Conservation (phyloP, 2,888 invertebrate species). For the Keiferia lycopersicella region DNA sequence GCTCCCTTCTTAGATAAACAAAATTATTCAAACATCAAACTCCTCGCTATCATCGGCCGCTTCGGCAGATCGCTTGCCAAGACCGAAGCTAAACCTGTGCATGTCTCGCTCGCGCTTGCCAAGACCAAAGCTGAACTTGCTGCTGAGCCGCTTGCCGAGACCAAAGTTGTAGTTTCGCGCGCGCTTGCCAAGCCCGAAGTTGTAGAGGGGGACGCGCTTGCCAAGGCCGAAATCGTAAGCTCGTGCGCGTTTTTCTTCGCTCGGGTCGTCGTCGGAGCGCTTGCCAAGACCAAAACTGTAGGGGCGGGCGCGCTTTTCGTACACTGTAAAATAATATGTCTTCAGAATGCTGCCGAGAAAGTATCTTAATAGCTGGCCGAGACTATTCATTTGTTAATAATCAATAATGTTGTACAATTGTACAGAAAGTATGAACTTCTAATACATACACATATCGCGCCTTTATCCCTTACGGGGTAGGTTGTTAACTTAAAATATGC, state of each 20-base stretch:
- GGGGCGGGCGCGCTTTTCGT: slow-evolving; percentile 82
- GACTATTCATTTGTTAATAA: too few relatives aligned
- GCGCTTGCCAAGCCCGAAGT: slow-evolving; percentile 77
- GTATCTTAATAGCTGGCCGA: too few relatives aligned
- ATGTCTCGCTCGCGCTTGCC: slow-evolving; percentile 79
- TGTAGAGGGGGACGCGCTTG: slow-evolving; percentile 70
- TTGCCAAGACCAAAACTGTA: slow-evolving; percentile 88
- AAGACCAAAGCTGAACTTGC: slow-evolving; percentile 80
- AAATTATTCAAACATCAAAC: slow-evolving; percentile 59
- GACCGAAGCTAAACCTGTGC: slow-evolving; percentile 79
- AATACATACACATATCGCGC: too few relatives aligned
- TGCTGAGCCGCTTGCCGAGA: slow-evolving; percentile 76
- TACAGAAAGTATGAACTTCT: too few relatives aligned
- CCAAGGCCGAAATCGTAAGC: slow-evolving; percentile 74
- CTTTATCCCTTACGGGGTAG: too few relatives aligned
- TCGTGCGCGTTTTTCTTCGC: slow-evolving; percentile 66
- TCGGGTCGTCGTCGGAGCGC: slow-evolving; percentile 60
- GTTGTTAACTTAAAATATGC: too few relatives aligned
- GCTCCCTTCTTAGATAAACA: slow-evolving; percentile 35
- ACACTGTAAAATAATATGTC: slow-evolving; percentile 45
- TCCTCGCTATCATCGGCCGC: slow-evolving; percentile 55
- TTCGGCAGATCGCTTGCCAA: slow-evolving; percentile 77
- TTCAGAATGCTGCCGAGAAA: neutral
- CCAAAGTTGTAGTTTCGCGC: slow-evolving; percentile 78
- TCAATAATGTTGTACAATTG: too few relatives aligned